These are phyloP conservation scores for Cyrtorhinus lividipennis DNA, from an alignment of 1,140 invertebrate genomes.

Conservation along the genomic window DNA sequence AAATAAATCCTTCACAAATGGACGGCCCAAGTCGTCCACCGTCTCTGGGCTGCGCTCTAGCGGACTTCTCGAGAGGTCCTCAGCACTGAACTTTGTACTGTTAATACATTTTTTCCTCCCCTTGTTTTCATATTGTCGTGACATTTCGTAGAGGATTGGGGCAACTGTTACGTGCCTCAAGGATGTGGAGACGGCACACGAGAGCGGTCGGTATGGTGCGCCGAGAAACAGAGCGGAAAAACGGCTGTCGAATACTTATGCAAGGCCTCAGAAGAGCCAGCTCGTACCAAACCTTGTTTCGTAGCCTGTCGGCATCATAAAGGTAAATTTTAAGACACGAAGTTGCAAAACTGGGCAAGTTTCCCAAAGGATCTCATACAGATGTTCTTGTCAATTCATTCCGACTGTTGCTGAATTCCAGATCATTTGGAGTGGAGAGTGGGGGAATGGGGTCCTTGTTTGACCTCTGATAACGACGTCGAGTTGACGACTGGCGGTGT, in stretches of 20 bases:
- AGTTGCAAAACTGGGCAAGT: no score
- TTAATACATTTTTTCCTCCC: no score
- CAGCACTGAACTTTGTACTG: no score
- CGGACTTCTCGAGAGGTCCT: no score
- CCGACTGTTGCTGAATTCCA: no score
- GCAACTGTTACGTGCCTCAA: slow-evolving; percentile 20
- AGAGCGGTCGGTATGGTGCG: slow-evolving; percentile 22
- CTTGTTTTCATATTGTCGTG: not conserved
- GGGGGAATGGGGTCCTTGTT: slow-evolving; percentile 28
- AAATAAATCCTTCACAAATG: no score
- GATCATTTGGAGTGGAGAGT: slow-evolving; percentile 29
- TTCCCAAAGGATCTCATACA: no score
- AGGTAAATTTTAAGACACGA: slow-evolving; percentile 21
- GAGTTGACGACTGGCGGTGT: slow-evolving; percentile 21
- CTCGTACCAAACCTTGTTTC: slow-evolving; percentile 22
- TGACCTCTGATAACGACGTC: slow-evolving; percentile 13
- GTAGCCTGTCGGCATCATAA: slow-evolving; percentile 25
- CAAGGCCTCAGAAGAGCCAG: slow-evolving; percentile 17
- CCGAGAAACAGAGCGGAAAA: slow-evolving; percentile 16
- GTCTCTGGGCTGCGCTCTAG: no score
- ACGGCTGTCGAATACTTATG: slow-evolving; percentile 18
- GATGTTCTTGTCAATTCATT: no score
- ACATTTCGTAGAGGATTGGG: slow-evolving; percentile 21
- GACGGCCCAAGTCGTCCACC: no score
- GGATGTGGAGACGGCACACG: slow-evolving; percentile 23